A percentile compares a stretch with the other conserved stretches of the same genome.
These are phyloP conservation scores for Dryocosmus kuriphilus DNA, from an alignment of 2,888 invertebrate species.

Conservation along the genomic window DNA sequence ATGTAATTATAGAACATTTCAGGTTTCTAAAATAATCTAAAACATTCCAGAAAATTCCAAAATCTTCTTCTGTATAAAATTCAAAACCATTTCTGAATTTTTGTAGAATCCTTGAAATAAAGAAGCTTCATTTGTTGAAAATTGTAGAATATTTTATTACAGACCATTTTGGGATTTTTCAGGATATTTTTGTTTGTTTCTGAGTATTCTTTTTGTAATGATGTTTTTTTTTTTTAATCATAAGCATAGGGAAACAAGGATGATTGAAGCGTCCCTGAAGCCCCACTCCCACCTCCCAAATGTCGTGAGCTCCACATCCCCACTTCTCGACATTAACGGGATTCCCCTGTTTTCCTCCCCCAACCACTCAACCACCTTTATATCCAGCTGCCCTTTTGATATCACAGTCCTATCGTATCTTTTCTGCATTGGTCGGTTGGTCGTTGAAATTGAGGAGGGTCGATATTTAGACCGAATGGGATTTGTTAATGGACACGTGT, in stretches of 20 bases:
- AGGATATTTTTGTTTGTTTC: too few relatives aligned
- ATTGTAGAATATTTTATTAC: too few relatives aligned
- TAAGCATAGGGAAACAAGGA: neutral
- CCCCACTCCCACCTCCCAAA: neutral
- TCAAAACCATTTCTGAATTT: too few relatives aligned
- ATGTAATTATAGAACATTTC: too few relatives aligned
- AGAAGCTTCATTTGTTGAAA: too few relatives aligned
- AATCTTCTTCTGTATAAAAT: too few relatives aligned
- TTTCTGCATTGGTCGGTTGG: slow-evolving; percentile 5
- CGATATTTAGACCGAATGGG: neutral
- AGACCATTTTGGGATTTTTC: too few relatives aligned
- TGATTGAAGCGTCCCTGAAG: neutral
- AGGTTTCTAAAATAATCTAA: too few relatives aligned
- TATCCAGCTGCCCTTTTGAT: slow-evolving; percentile 28
- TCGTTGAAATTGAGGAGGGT: slow-evolving; percentile 22
- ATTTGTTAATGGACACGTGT: slow-evolving; percentile 19
- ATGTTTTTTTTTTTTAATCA: too few relatives aligned
- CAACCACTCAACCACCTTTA: slow-evolving; percentile 4
- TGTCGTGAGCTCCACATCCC: neutral
- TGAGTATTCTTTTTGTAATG: too few relatives aligned
- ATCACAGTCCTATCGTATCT: neutral
- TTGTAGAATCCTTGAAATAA: too few relatives aligned
- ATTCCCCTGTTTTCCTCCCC: neutral
- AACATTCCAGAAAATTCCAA: too few relatives aligned
- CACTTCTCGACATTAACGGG: slow-evolving; percentile 5